A percentile compares a stretch with the other conserved stretches of the same genome.
Evolutionary conservation across 2,888 invertebrate genomes (phyloP).

Genomic region (Hirtodrosophila alboralis): DNA sequence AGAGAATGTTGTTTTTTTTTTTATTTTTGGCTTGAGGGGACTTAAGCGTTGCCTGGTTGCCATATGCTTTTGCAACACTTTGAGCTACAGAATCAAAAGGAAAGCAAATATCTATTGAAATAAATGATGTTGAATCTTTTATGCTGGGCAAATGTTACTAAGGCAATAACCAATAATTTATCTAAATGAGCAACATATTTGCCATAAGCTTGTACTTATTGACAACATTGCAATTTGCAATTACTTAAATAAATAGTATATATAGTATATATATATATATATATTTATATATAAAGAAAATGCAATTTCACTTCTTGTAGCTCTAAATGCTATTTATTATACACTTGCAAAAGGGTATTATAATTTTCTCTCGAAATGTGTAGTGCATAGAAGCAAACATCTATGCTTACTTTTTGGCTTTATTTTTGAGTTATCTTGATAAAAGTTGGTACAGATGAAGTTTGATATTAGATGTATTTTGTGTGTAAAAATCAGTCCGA

Average conservation of each 20-base stretch:
- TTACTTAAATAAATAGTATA: slow-evolving; percentile 58
- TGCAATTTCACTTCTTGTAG: slow-evolving; percentile 31
- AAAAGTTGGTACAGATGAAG: no score
- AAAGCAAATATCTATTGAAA: slow-evolving; percentile 7
- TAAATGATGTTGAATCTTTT: slow-evolving; percentile 1
- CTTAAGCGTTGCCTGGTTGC: slow-evolving; percentile 36
- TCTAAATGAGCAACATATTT: background rate
- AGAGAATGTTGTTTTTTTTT: no score
- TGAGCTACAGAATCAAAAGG: slow-evolving; percentile 5
- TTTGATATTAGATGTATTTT: no score
- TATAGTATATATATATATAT: no score
- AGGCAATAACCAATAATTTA: slow-evolving; percentile 2
- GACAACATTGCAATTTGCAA: slow-evolving; percentile 60
- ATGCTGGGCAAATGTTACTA: background rate
- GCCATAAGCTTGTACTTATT: slow-evolving; percentile 28
- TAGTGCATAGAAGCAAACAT: no score
- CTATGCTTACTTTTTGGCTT: no score
- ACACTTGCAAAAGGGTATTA: no score
- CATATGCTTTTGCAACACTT: slow-evolving; percentile 32
- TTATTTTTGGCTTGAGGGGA: slow-evolving; percentile 25
- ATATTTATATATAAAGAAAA: slow-evolving; percentile 31
- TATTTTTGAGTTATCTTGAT: no score
- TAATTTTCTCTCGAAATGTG: no score
- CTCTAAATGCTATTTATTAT: no score
- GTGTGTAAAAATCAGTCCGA: no score